Base-by-base conservation (phyloP, 2,113 vertebrate species). In the Calidris pygmaea region DNA sequence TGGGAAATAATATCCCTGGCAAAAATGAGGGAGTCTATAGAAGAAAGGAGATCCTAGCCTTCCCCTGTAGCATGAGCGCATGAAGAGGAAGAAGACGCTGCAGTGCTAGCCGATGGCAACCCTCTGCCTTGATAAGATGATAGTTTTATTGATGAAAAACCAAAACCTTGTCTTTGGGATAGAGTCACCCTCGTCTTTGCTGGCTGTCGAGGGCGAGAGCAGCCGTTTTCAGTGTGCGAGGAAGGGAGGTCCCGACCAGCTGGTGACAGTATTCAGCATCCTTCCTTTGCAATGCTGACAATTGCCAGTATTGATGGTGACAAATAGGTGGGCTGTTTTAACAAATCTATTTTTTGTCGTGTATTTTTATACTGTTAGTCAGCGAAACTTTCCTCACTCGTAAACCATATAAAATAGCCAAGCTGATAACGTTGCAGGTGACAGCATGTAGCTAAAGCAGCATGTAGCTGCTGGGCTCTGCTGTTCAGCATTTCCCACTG, bases 221-320 rank as follows among this genome's bases (percentile, higher is more conserved):
- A 14, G 22, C 0, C 6, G 7, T 18, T 65, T 62, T n/a, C 0
- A 0, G 35, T 1, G 4, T 4, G 14, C 3, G 20, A 27, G 14
- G 30, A 29, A 26, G 29, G 20, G 12, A 56, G 63, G 39, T 30
- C 45, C 62, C 20, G 14, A 23, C 20, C 24, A 8, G 7, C 16
- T 0, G 1, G 22, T 34, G 26, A 5, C 19, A 0, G 8, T 5
- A 14, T 15, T 67, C 3, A 3, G 18, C 14, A 13, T 2, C 10
- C 18, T 43, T 41, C 23, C 20, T 72, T 32, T 2, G 2, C 14
- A 16, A 4, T 14, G 41, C 39, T 71, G 53, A 11, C 12, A 45
- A 1, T 5, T n/a, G 17, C 22, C 14, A 5, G 34, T 32, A 21
- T 9, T 70, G 14, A 12, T n/a, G 29, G 14, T 22, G 39, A 6